Evolutionary conservation across 2,113 vertebrate species (phyloP), one percentile per base, ranked within the genome.

Genomic region (Grammomys surdaster): DNA sequence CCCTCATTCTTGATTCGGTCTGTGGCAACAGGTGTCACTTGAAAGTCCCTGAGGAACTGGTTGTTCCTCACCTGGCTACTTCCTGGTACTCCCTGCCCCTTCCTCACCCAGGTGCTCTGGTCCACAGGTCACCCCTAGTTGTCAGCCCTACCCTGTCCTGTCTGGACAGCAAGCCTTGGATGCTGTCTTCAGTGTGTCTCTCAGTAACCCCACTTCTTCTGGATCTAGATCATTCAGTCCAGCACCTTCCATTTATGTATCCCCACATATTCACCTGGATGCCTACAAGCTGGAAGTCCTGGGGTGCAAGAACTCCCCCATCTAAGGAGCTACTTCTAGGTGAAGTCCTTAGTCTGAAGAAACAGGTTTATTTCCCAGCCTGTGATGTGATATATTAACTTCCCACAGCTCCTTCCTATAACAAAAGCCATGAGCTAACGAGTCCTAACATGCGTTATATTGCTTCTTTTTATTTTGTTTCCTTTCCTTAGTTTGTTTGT

Each of bases 21-120:
- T 97, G 93, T 96, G 92, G 70, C 88, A 96, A 93, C 93, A 95
- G 96, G 91, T 97, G 93, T 13, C 88, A 94, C 84, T 88, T 97
- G 93, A 65, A 91, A 94, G 96, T 92, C 88, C 46, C 73, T 46
- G 63, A 77, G 96, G 69, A 94, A n/a, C 78, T 93, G 84, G 75
- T 89, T 88, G 96, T 88, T 88, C 51, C 95, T 31, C 4, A 11
- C n/a, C 75, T 84, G 81, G 46, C n/a, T 40, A 46, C 51, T 85
- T 88, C 90, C 65, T 89, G 20, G 9, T 72, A 24, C 60, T 88
- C 73, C 87, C 67, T 67, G 48, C 72, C 58, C 58, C 56, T 90
- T 73, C 51, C 51, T 43, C 56, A 67, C 70, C 48, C 70, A 86
- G 86, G 54, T 87, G 78, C 80, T 51, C 73, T 51, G 80, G 67